These are phyloP conservation scores for Megamerina dolium DNA, from an alignment of 2,888 invertebrate species.

Conservation along the genomic window DNA sequence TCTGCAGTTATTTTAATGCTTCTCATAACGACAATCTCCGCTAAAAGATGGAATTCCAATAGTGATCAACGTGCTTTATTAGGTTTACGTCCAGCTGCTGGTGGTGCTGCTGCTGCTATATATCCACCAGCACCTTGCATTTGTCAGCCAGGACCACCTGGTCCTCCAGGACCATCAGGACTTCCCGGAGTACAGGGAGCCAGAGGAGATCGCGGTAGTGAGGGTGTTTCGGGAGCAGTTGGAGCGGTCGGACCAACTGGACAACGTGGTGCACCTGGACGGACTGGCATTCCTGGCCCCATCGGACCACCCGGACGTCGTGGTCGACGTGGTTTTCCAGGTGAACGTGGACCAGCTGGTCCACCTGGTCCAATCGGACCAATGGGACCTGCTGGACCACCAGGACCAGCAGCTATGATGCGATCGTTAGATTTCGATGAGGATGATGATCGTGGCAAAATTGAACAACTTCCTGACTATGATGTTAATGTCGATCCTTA, in stretches of 20 bases:
- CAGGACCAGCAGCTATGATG: slow-evolving; percentile 5
- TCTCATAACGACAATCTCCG: no score
- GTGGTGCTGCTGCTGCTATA: slow-evolving; percentile 9
- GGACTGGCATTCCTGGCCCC: slow-evolving; percentile 17
- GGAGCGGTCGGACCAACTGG: slow-evolving; percentile 20
- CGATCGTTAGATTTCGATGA: slow-evolving; percentile 8
- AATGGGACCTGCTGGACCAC: slow-evolving; percentile 15
- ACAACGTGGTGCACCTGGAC: slow-evolving; percentile 19
- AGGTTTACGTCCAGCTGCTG: slow-evolving; percentile 10
- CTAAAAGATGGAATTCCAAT: no score
- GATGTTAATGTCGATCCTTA: slow-evolving; percentile 7
- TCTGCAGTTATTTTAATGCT: no score
- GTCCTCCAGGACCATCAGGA: slow-evolving; percentile 17
- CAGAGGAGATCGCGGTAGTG: slow-evolving; percentile 15
- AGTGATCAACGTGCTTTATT: slow-evolving; percentile 8
- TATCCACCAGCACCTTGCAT: slow-evolving; percentile 14
- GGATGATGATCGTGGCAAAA: neutral
- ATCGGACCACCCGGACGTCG: slow-evolving; percentile 17
- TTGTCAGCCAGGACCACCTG: slow-evolving; percentile 23
- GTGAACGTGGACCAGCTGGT: slow-evolving; percentile 22
- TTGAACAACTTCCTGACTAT: slow-evolving; percentile 11
- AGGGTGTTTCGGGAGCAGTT: slow-evolving; percentile 9
- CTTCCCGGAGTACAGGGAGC: slow-evolving; percentile 11
- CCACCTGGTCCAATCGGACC: slow-evolving; percentile 20
- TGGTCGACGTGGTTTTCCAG: slow-evolving; percentile 23